Base-by-base conservation (phyloP, 2,797 vertebrate species). In the Onychomys arenicola region DNA sequence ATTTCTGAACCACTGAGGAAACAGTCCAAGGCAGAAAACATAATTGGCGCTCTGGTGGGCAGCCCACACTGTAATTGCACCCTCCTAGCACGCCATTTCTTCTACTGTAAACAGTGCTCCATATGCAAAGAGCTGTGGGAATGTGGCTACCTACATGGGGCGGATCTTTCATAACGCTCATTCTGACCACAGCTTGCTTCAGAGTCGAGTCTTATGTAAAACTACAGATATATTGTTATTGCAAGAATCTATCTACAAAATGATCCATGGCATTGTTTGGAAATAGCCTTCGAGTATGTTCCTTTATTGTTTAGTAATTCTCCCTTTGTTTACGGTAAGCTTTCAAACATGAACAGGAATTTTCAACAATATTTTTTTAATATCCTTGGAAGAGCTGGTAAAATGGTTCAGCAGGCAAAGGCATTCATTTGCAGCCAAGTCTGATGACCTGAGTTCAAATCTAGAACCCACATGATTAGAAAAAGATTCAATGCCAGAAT, bases 21-120 rank as follows among this genome's bases (percentile, higher is more conserved):
- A 71, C 73, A 78, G 23, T 40, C 43, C 83, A 80, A 80, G 76
- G 90, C 57, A 75, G 57, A 78, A 63, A 91, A 59, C 43, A 46
- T 94, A 95, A 93, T 83, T 78, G 80, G 90, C 82, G 21, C 37
- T 80, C 37, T 55, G 9, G 57, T 76, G 73, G 43, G 46, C 57
- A 93, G 46, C 65, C 97, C 83, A 61, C 90, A 59, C 13, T 67
- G 78, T 92, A 94, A 95, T 55, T 96, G 9, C n/a, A 77, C 59
- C 83, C 67, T 90, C 46, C 52, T 91, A 92, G 43, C 84, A 23
- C 85, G 71, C 78, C 78, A 90, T 40, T 96, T 96, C 84, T 90
- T 94, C 83, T 88, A 85, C 61, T 55, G 65, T 95, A 89, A 94
- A 97, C 82, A 90, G 55, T 73, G 87, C 80, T 52, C 85, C 40